Evolutionary conservation across 1,140 invertebrate species (phyloP), one percentile per base, ranked within the genome.

Genomic region (Euwallacea fornicatus): DNA sequence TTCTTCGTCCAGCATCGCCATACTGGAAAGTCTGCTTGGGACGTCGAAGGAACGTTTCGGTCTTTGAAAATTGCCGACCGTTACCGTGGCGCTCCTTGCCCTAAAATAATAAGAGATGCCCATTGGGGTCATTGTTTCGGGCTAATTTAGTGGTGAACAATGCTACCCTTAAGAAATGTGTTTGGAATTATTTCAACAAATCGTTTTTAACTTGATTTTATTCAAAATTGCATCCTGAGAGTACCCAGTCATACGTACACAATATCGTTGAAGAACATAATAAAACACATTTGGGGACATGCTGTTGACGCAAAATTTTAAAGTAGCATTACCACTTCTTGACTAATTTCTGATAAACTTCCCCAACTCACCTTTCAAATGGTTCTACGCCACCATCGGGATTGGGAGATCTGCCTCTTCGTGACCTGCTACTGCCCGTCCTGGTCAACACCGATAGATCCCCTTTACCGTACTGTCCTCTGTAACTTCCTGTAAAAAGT

Each of bases 401-500:
- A 66, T 80, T 80, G 0, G 78, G 79, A 15, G 80, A 80, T 8
- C 71, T 68, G 7, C 77, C 78, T 10, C 79, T 70, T 64, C 76
- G 69, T 8, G 80, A 81, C 64, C 80, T 66, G 66, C 76, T 81
- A 74, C 87, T 88, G 0, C 87, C 83, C 0, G 86, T 86, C 1
- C 88, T 79, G 53, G 83, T 82, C 42, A 87, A 77, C 2, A 85
- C 84, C 7, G 81, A 79, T 10, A 82, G 76, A 64, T 81, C 83
- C 7, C 76, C 70, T 11, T 76, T 70, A 6, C 87, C 85, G 74
- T 87, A 88, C 72, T 89, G 87, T 6, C 87, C 88, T 62, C 87
- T 83, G 75, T 89, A 89, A 71, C 80, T 81, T 13, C 80, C 69
- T 71, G 46, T 50, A 11, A 50, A 33, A 33, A 33, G 21, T 33